Conservation (phyloP, 2,113 vertebrate species). For the Zosterops japonicus region DNA sequence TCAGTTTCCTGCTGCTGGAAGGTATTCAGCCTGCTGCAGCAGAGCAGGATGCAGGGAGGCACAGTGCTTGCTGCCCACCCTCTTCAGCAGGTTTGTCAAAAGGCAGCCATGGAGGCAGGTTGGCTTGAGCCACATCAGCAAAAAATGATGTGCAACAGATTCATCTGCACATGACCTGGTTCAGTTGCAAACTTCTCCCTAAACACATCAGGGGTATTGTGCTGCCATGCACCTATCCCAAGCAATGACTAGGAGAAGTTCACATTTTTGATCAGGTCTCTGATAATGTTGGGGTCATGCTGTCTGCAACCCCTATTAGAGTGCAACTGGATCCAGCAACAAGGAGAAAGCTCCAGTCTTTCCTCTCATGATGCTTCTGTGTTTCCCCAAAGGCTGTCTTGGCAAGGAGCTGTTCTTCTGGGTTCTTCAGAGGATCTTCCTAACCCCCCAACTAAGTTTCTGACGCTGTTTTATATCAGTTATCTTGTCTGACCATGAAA, state of each 20-base stretch:
- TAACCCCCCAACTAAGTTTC: background rate
- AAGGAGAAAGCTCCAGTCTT: background rate
- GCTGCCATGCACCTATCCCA: background rate
- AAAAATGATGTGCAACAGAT: background rate
- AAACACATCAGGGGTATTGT: background rate
- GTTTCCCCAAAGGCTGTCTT: background rate
- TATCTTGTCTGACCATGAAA: background rate
- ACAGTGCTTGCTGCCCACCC: fast-evolving
- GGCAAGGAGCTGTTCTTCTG: background rate
- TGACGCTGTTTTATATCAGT: background rate
- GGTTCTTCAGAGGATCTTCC: background rate
- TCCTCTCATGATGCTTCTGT: background rate
- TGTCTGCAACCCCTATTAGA: background rate
- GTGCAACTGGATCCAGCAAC: background rate
- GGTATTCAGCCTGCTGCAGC: background rate
- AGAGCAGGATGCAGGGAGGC: background rate
- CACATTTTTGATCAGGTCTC: background rate
- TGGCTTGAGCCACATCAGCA: background rate
- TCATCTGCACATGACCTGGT: background rate
- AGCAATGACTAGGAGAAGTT: background rate
- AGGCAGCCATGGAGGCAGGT: background rate
- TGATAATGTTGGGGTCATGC: background rate
- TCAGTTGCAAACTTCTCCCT: background rate
- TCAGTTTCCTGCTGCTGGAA: background rate
- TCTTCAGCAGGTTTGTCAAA: background rate